Conservation (phyloP, 2,888 invertebrate species). For the Paralinhomoeus sp. region DNA sequence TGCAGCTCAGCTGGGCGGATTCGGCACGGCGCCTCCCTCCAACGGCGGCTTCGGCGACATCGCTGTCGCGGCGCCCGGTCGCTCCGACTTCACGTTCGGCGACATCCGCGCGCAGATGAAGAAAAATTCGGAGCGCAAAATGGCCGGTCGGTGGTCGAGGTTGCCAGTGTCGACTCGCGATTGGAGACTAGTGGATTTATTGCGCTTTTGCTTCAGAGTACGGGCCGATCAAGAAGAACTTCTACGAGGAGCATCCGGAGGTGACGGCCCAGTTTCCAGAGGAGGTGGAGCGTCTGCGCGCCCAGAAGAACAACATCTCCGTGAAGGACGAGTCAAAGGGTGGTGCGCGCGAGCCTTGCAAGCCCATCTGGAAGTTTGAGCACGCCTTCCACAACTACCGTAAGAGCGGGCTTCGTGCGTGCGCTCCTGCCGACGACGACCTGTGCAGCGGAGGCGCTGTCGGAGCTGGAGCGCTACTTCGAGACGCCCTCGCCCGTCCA, state of each 20-base stretch:
- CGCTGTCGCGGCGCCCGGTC: too few species aligned
- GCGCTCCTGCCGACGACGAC: too few species aligned
- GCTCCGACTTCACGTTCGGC: too few species aligned
- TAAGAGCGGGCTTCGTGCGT: too few species aligned
- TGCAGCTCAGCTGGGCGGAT: too few species aligned
- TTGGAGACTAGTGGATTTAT: too few species aligned
- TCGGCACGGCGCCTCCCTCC: too few species aligned
- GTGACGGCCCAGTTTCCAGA: constrained; percentile 42
- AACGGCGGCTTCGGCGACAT: too few species aligned
- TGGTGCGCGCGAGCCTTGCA: constrained; percentile 38
- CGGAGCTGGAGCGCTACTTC: constrained; percentile 62
- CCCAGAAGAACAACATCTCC: constrained; percentile 36
- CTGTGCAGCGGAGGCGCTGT: constrained; percentile 48
- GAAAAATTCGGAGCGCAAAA: too few species aligned
- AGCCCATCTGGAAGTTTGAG: constrained; percentile 54
- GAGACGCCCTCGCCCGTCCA: constrained; percentile 58
- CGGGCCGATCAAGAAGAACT: constrained; percentile 45
- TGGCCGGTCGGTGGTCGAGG: too few species aligned
- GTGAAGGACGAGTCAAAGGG: constrained; percentile 32
- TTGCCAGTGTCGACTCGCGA: too few species aligned
- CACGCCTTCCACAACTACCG: constrained; percentile 55
- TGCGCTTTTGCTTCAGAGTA: constrained; percentile 39
- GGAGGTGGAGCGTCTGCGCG: constrained; percentile 40
- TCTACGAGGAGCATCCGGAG: constrained; percentile 52
- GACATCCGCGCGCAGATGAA: too few species aligned